phyloP scores from a whole-genome alignment of 2,113 vertebrate species.

The Puffinus mauretanicus region DNA sequence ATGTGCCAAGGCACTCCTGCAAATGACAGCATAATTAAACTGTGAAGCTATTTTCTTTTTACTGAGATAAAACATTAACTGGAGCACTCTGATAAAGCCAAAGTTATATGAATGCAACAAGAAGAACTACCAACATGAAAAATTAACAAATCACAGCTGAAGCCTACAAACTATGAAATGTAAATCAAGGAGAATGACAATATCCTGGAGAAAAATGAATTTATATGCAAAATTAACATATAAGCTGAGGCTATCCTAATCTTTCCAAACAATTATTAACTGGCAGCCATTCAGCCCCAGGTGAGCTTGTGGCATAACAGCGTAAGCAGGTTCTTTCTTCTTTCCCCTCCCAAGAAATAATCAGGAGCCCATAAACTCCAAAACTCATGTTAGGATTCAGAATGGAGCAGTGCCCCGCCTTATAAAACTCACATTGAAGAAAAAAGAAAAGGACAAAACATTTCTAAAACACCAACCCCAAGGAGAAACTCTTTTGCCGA shows the following conservation, averaged over 20 bases:
- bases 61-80: constrained; percentile 24
- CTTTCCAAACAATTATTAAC: constrained; percentile 59
- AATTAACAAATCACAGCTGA: background rate
- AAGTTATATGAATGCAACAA: background rate
- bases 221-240: constrained; percentile 28
- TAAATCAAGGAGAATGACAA: constrained; percentile 32
- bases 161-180: constrained; percentile 32
- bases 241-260: background rate
- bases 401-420: background rate
- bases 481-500: background rate
- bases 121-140: background rate
- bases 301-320: constrained; percentile 19
- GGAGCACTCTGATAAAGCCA: constrained; percentile 27
- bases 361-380: constrained; percentile 12
- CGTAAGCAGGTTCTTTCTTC: constrained; percentile 14
- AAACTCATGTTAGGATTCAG: background rate
- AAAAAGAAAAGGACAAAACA: background rate
- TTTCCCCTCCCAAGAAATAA: constrained; percentile 8
- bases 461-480: background rate
- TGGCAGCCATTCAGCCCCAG: constrained; percentile 35
- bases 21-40: constrained; percentile 35
- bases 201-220: constrained; percentile 11
- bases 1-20: background rate
- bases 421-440: background rate
- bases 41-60: constrained; percentile 20